Conservation (phyloP, 2,888 invertebrate genomes). For the Pammene fasciana region DNA sequence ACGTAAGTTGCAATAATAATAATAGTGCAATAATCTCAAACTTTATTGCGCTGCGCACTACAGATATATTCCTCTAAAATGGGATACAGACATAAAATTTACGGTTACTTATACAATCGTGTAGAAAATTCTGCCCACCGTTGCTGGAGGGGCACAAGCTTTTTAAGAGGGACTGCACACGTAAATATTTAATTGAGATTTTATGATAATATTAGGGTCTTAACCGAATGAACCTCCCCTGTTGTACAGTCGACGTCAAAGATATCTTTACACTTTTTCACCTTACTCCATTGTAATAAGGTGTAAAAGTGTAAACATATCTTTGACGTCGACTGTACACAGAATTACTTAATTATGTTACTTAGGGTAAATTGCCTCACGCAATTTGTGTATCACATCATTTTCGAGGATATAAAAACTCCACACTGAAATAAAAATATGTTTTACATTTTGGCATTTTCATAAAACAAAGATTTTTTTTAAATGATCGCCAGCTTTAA, state of each 20-base stretch:
- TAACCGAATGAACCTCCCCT: slow-evolving; percentile 37
- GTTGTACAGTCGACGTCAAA: too few species aligned
- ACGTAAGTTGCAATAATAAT: background rate
- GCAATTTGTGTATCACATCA: slow-evolving; percentile 17
- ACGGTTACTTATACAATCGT: slow-evolving; percentile 11
- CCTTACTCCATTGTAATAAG: too few species aligned
- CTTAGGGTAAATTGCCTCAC: slow-evolving; percentile 16
- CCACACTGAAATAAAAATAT: too few species aligned
- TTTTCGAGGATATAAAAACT: background rate
- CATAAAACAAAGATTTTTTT: too few species aligned
- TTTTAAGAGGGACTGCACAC: slow-evolving; percentile 32
- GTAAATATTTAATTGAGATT: slow-evolving; percentile 41
- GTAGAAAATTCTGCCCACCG: background rate
- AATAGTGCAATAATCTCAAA: slow-evolving; percentile 12
- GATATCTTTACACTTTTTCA: too few species aligned
- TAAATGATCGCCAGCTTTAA: too few species aligned
- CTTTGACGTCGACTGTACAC: too few species aligned
- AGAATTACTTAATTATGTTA: slow-evolving; percentile 41
- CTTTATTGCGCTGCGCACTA: slow-evolving; percentile 9
- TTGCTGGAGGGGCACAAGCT: slow-evolving; percentile 10
- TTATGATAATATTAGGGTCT: slow-evolving; percentile 39
- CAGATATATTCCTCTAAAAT: slow-evolving; percentile 1
- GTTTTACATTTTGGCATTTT: too few species aligned
- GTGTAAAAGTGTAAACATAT: too few species aligned
- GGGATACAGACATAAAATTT: slow-evolving; percentile 2